Evolutionary conservation across 1,140 invertebrate genomes (phyloP).

Genomic region (Copidosoma floridanum): DNA sequence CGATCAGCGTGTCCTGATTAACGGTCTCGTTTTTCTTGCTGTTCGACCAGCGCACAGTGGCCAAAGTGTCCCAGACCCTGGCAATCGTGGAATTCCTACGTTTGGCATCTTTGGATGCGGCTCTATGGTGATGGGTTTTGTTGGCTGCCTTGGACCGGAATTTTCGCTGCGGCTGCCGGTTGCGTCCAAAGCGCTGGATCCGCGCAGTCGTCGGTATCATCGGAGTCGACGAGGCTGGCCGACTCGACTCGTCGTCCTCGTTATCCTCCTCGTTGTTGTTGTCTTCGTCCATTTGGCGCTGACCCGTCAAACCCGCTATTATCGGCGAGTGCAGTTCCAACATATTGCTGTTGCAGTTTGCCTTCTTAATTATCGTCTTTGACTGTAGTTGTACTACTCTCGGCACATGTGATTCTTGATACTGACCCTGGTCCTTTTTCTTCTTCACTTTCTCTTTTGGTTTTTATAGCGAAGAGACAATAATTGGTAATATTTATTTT

Average conservation of each 20-base stretch:
- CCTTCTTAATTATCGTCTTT: no score
- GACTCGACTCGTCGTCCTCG: neutral
- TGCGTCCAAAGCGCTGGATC: neutral
- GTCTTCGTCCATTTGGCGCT: neutral
- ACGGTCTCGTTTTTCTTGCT: neutral
- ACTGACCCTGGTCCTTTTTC: no score
- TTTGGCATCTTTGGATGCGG: slow-evolving; percentile 21
- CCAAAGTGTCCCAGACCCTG: slow-evolving; percentile 42
- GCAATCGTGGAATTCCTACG: slow-evolving; percentile 34
- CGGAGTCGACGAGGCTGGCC: neutral
- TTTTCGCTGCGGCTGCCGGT: slow-evolving; percentile 16
- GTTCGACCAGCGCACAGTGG: slow-evolving; percentile 33
- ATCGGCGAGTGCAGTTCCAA: slow-evolving; percentile 17
- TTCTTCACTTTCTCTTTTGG: no score
- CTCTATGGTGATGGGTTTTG: slow-evolving; percentile 26
- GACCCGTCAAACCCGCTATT: neutral
- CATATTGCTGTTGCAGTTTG: no score
- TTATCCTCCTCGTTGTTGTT: neutral
- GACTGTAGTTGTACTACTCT: no score
- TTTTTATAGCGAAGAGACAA: no score
- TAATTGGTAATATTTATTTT: no score
- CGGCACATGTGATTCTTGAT: no score
- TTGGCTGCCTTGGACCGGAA: slow-evolving; percentile 25
- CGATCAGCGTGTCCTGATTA: slow-evolving; percentile 4
- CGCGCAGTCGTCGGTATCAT: neutral